These are phyloP conservation scores for Xiphorhynchus erythropygius DNA, from an alignment of 2,797 vertebrate species.

Conservation along the genomic window DNA sequence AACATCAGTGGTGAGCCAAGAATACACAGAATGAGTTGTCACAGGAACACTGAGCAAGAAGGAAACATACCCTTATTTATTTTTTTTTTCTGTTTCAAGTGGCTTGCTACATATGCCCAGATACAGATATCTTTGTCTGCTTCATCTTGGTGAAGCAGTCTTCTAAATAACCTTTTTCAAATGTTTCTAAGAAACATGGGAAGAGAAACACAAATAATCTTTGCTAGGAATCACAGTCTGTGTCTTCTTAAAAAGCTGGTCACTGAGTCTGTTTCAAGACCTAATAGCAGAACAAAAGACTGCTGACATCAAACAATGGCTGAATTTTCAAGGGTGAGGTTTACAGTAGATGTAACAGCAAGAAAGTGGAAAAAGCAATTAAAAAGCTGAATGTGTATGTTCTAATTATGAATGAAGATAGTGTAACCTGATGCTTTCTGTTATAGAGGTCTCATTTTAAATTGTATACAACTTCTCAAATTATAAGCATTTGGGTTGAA, in stretches of 20 bases:
- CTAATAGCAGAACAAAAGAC: not conserved
- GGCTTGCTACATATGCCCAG: not conserved
- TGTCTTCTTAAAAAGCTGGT: not conserved
- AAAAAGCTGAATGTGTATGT: not conserved
- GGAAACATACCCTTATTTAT: not conserved
- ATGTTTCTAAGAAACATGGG: not conserved
- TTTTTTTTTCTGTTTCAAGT: not conserved
- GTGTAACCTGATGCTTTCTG: not conserved
- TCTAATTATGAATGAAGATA: not conserved
- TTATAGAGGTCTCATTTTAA: not conserved
- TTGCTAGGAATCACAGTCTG: not conserved
- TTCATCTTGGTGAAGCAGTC: not conserved
- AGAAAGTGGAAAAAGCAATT: not conserved
- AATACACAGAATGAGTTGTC: not conserved
- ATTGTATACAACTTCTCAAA: not conserved
- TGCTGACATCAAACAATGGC: rapidly evolving
- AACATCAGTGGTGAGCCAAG: not conserved
- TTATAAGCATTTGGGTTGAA: not conserved
- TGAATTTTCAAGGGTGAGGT: not conserved
- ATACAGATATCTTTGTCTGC: not conserved
- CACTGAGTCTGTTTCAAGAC: not conserved
- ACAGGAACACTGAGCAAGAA: not conserved
- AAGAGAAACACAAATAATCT: not conserved
- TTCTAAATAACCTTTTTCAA: not conserved
- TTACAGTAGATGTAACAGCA: not conserved